Evolutionary conservation across 2,113 vertebrate genomes (phyloP).

Genomic region (Xenopus tropicalis): UCB_Xtro_10.0 CM004446.2:137563001-137563500

Average conservation of each 20-base stretch:
- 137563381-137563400: no score
- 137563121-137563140: conserved; percentile 3
- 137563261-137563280: conserved; percentile 20
- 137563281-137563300: conserved; percentile 7
- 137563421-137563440: no score
- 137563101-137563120: not conserved
- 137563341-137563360: no score
- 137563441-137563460: no score
- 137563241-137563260: conserved; percentile 15
- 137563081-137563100: not conserved
- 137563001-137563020: no score
- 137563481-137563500: no score
- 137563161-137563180: conserved; percentile 6
- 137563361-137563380: no score
- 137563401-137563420: no score
- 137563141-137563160: conserved; percentile 1
- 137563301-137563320: no score
- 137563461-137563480: no score
- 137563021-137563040: not conserved
- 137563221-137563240: conserved; percentile 16
- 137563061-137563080: not conserved
- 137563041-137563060: not conserved
- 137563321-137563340: no score
- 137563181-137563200: conserved; percentile 31
- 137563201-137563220: conserved; percentile 19